phyloP scores from a whole-genome alignment of 2,797 vertebrate species.

The Neosalanx taihuensis region DNA sequence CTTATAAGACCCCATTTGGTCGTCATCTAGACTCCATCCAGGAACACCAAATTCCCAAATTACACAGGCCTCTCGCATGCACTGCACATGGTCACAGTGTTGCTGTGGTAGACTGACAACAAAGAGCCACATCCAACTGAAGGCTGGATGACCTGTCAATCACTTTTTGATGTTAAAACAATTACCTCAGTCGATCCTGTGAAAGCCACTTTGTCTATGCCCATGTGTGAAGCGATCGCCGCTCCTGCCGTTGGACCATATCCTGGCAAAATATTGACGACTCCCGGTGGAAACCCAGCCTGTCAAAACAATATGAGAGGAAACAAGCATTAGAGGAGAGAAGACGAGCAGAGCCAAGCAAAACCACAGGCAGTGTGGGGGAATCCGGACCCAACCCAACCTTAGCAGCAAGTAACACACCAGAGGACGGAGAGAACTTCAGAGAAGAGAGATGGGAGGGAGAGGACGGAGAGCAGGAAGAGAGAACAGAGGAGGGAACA shows the following conservation, averaged over 20 bases:
- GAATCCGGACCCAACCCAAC: slow-evolving; percentile 70
- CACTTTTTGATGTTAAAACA: slow-evolving; percentile 21
- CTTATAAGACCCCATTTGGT: slow-evolving; percentile 60
- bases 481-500: slow-evolving; percentile 40
- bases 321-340: slow-evolving; percentile 71
- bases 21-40: slow-evolving; percentile 60
- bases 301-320: slow-evolving; percentile 83
- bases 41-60: slow-evolving; percentile 47
- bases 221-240: slow-evolving; percentile 90
- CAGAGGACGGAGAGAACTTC: slow-evolving; percentile 65
- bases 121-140: slow-evolving; percentile 25
- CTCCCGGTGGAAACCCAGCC: slow-evolving; percentile 99
- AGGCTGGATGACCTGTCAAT: slow-evolving; percentile 39
- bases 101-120: slow-evolving; percentile 38
- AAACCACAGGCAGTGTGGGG: slow-evolving; percentile 71
- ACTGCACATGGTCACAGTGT: slow-evolving; percentile 63
- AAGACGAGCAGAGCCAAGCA: slow-evolving; percentile 73
- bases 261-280: slow-evolving; percentile 99
- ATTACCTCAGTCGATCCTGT: slow-evolving; percentile 96
- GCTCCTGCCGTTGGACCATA: slow-evolving; percentile 94
- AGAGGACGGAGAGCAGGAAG: slow-evolving; percentile 40
- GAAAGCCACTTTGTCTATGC: slow-evolving; percentile 98
- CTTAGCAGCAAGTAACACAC: slow-evolving; percentile 51
- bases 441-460: slow-evolving; percentile 61
- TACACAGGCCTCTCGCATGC: slow-evolving; percentile 41